Evolutionary conservation across 2,888 invertebrate species (phyloP), one percentile per base, ranked within the genome.

Genomic region (Pogonocherus hispidulus): DNA sequence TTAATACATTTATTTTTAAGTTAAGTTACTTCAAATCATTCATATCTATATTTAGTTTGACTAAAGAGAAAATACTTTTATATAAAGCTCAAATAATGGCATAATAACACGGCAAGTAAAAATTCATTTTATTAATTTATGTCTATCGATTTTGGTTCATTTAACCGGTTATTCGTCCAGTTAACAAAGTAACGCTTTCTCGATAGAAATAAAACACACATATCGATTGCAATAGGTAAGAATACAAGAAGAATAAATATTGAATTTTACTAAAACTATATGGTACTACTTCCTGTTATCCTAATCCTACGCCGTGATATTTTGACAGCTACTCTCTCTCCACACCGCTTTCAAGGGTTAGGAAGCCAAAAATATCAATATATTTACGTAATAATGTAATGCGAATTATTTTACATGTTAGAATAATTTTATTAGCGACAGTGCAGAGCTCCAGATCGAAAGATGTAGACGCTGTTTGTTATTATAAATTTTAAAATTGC

Each of bases 221-320:
- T 52, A 52, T 52, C 52, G 52, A 52, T 52, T 52, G 9, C 14
- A 9, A 32, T n/a, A 52, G 27, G 14, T n/a, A 52, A 52, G 52
- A 52, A 32, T 18, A 52, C 52, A 16, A 52, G 20, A 20, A 19
- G 27, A 27, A 51, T 19, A 51, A 51, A 51, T 51, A 51, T 51
- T 16, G 23, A n/a, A 32, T 52, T 52, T 52, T 52, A 52, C 16
- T 52, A 52, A 23, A 52, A 32, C n/a, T n/a, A 8, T 22, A 19
- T 6, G 32, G 32, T 16, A 16, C 9, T 9, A 18, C 6, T 16
- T 32, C 52, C 16, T 52, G 52, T 32, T 52, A 9, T 18, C 52
- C 52, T 52, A 22, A 32, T 52, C 18, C 32, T 8, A 32, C 22
- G 52, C 32, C n/a, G 52, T 52, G 52, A 52, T 32, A 52, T 52